phyloP scores from a whole-genome alignment of 2,888 invertebrate species.

The Drosophila meridiana region DNA sequence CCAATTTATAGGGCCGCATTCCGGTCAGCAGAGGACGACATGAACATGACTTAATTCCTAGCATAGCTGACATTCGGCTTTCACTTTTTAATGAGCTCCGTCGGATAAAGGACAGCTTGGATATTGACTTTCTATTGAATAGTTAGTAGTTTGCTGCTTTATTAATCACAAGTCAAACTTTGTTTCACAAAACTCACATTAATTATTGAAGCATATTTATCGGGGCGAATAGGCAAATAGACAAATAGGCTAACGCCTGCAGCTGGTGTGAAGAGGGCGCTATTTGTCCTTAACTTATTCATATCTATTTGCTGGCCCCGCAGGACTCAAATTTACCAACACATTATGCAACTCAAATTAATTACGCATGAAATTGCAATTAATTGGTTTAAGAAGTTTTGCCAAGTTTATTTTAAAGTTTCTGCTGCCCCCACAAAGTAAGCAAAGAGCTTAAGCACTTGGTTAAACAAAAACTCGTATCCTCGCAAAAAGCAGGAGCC shows the following conservation, averaged over 20 bases:
- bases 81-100: slow-evolving; percentile 60
- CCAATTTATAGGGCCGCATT: slow-evolving; percentile 74
- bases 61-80: slow-evolving; percentile 51
- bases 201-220: slow-evolving; percentile 9
- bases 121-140: slow-evolving; percentile 15
- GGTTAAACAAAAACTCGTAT: slow-evolving; percentile 77
- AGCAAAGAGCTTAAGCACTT: slow-evolving; percentile 71
- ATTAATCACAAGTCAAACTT: slow-evolving; percentile 1
- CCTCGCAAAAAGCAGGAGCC: neutral
- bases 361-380: slow-evolving; percentile 81
- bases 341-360: slow-evolving; percentile 80
- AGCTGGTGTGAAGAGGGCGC: neutral
- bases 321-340: slow-evolving; percentile 39
- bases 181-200: neutral
- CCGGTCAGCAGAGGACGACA: slow-evolving; percentile 61
- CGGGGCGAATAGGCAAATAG: neutral
- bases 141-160: slow-evolving; percentile 4
- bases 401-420: slow-evolving; percentile 79
- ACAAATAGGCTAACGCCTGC: neutral
- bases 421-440: slow-evolving; percentile 40
- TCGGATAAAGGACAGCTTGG: slow-evolving; percentile 6
- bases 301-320: slow-evolving; percentile 21
- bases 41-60: slow-evolving; percentile 47
- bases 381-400: slow-evolving; percentile 75
- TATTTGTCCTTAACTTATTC: slow-evolving; percentile 28